Percentiles rank a stretch among this genome's conserved stretches.
Conservation (phyloP, 2,797 vertebrate species). For the Ispidina lecontei region DNA sequence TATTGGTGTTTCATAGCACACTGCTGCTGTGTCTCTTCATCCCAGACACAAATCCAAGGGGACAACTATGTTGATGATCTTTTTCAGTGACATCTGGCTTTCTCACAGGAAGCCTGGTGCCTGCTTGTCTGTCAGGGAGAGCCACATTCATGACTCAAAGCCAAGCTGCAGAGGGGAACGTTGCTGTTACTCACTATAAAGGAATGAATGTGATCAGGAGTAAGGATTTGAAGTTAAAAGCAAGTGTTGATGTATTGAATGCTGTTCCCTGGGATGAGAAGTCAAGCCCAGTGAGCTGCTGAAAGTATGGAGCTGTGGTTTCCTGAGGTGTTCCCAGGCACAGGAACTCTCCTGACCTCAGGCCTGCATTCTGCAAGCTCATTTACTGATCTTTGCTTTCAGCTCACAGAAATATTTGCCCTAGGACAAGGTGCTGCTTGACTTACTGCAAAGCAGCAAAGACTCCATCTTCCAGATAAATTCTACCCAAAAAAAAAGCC, state of each 20-base stretch:
- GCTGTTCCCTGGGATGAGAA: conserved; percentile 18
- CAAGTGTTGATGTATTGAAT: conserved; percentile 62
- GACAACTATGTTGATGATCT: conserved; percentile 13
- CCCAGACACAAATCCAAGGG: conserved; percentile 11
- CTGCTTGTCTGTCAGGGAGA: conserved; percentile 70
- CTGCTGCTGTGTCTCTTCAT: conserved; percentile 27
- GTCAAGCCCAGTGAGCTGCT: conserved; percentile 32
- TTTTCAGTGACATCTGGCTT: conserved; percentile 68
- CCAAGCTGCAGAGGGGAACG: conserved; percentile 41
- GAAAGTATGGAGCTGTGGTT: conserved; percentile 17
- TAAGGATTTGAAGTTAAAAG: neutral
- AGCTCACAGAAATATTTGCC: neutral
- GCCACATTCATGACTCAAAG: conserved; percentile 50
- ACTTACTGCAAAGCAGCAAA: conserved; percentile 10
- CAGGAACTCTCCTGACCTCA: conserved; percentile 44
- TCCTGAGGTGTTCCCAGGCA: neutral
- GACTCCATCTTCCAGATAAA: neutral
- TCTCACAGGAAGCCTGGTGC: conserved; percentile 72
- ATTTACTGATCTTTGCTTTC: neutral
- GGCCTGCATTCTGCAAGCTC: neutral
- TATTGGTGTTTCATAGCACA: neutral
- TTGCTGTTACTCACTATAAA: conserved; percentile 35
- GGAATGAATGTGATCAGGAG: conserved; percentile 30
- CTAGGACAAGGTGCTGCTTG: conserved; percentile 26
- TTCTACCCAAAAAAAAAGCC: neutral